Percentiles rank a stretch among this genome's conserved stretches.
These are phyloP conservation scores for Ifrita kowaldi DNA, from an alignment of 2,113 vertebrate genomes.

Conservation along the genomic window DNA sequence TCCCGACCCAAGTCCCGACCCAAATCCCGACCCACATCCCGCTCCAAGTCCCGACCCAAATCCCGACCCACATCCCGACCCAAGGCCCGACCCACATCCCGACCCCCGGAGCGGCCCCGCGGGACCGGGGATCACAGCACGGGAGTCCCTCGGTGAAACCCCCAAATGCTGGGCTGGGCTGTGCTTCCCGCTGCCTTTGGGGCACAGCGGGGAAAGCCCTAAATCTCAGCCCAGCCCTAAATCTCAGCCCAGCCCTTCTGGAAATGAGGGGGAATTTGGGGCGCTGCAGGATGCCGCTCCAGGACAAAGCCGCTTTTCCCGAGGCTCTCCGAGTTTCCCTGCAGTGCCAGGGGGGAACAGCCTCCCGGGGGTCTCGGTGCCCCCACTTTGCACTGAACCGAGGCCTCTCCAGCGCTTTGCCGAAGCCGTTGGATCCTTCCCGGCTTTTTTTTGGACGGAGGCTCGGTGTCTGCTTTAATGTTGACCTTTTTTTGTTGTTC, in stretches of 20 bases:
- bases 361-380: not conserved
- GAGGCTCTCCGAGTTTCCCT: not conserved
- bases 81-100: not conserved
- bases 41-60: no score
- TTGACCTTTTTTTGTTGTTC: not conserved
- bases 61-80: not conserved
- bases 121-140: not conserved
- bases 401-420: not conserved
- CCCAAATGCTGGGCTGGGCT: not conserved
- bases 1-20: not conserved
- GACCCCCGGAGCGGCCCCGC: not conserved
- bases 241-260: not conserved
- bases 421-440: fast-evolving
- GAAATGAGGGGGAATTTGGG: not conserved
- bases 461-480: not conserved
- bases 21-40: not conserved
- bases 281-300: not conserved
- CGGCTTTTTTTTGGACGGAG: fast-evolving
- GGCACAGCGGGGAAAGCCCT: fast-evolving
- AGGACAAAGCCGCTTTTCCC: not conserved
- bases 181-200: not conserved
- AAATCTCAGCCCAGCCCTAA: not conserved
- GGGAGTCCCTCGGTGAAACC: not conserved
- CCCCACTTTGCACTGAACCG: not conserved
- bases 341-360: no score